phyloP scores from a whole-genome alignment of 2,113 vertebrate genomes.

The Carlito syrichta region DNA sequence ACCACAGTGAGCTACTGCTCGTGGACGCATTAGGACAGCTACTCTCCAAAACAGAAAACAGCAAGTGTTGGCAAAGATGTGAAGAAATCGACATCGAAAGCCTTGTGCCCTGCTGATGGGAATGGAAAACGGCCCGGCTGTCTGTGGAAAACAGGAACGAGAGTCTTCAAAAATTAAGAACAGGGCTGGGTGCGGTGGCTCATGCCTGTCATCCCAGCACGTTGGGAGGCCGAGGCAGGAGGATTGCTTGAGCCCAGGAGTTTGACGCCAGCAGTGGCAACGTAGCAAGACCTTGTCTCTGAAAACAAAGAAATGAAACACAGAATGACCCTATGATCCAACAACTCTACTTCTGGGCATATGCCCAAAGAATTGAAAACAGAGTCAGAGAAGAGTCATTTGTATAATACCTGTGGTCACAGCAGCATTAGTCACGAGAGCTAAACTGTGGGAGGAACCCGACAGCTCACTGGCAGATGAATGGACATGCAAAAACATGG shows the following conservation, averaged over 20 bases:
- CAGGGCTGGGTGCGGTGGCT: too few relatives aligned
- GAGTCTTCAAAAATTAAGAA: neutral
- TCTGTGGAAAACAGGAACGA: neutral
- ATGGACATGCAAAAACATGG: too few relatives aligned
- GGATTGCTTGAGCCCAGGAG: too few relatives aligned
- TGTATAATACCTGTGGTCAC: neutral
- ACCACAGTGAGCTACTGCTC: neutral
- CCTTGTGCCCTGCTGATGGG: neutral
- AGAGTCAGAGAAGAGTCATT: neutral
- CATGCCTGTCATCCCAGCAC: too few relatives aligned
- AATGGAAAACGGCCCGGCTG: neutral
- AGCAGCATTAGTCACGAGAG: neutral
- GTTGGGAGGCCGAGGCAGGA: too few relatives aligned
- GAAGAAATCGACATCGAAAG: neutral
- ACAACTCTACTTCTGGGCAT: neutral
- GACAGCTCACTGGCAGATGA: neutral
- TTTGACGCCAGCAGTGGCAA: too few relatives aligned
- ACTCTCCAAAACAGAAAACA: neutral
- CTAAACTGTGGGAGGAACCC: neutral
- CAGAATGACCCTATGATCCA: neutral
- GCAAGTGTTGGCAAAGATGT: neutral
- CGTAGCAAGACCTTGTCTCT: too few relatives aligned
- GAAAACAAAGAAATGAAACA: too few relatives aligned
- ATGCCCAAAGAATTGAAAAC: neutral
- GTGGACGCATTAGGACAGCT: neutral